Percentiles rank a stretch among this genome's conserved stretches.
Conservation (phyloP, 2,797 vertebrate species). For the Phaenicophaeus curvirostris region DNA sequence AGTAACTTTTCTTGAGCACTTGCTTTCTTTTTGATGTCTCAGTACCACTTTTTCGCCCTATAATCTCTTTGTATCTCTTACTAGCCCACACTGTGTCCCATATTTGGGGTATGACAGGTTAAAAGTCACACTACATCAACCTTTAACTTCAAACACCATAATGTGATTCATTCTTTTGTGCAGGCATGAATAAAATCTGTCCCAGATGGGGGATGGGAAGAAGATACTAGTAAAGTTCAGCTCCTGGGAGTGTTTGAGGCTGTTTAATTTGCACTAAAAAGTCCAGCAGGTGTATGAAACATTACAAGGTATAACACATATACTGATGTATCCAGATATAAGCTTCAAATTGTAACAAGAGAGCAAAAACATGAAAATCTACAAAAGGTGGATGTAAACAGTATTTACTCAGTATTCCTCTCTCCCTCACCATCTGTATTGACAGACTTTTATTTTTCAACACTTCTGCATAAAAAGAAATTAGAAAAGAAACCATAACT, state of each 20-base stretch:
- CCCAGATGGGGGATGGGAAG: neutral
- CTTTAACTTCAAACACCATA: constrained; percentile 22
- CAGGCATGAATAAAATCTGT: constrained; percentile 5
- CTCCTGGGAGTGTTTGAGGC: neutral
- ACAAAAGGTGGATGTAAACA: constrained; percentile 27
- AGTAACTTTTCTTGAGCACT: constrained; percentile 58
- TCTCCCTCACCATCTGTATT: constrained; percentile 51
- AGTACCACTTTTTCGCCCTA: neutral
- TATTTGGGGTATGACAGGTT: constrained; percentile 44
- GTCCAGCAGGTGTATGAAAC: constrained; percentile 5
- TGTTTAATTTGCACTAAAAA: constrained; percentile 20
- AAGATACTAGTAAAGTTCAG: constrained; percentile 12
- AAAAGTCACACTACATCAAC: constrained; percentile 40
- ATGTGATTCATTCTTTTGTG: constrained; percentile 33
- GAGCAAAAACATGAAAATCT: neutral
- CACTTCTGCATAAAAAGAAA: constrained; percentile 27
- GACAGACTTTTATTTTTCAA: constrained; percentile 37
- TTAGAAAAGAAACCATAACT: constrained; percentile 25
- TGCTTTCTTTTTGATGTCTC: constrained; percentile 35
- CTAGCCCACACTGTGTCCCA: constrained; percentile 51
- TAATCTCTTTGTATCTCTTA: constrained; percentile 31
- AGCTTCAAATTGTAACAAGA: neutral
- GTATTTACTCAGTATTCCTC: neutral
- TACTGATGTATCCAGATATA: neutral
- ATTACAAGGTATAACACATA: neutral